Percentiles rank a stretch among this genome's conserved stretches.
These are phyloP conservation scores for Tor tambroides DNA, from an alignment of 2,113 vertebrate species.

Conservation along the genomic window DNA sequence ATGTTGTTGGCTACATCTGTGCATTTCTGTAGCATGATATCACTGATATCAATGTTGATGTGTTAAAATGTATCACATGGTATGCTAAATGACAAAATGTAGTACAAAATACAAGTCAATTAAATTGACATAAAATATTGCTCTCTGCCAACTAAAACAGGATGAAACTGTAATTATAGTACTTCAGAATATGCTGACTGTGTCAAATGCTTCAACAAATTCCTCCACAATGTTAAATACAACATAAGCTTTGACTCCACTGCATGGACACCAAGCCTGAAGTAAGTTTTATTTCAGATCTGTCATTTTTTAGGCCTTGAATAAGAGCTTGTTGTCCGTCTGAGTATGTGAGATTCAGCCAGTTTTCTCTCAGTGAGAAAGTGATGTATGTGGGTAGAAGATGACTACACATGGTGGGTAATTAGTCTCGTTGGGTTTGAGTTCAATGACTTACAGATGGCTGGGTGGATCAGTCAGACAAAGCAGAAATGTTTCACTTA, in stretches of 20 bases:
- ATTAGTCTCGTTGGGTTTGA: constrained; percentile 55
- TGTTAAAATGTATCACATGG: neutral
- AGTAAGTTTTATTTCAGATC: constrained; percentile 27
- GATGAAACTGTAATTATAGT: neutral
- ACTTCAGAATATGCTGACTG: neutral
- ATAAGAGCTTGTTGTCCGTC: neutral
- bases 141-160: neutral
- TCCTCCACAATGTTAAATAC: neutral
- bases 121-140: neutral
- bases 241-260: neutral
- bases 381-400: constrained; percentile 13
- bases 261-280: neutral
- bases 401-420: constrained; percentile 38
- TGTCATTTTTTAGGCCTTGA: neutral
- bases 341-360: constrained; percentile 25
- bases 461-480: constrained; percentile 30
- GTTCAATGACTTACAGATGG: constrained; percentile 57
- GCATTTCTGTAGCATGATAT: neutral
- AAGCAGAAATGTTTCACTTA: constrained; percentile 44
- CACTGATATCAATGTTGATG: neutral
- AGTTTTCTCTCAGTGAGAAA: constrained; percentile 27
- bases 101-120: neutral
- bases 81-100: neutral
- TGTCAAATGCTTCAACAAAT: neutral
- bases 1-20: too few species aligned